A percentile compares a stretch with the other conserved stretches of the same genome.
These are phyloP conservation scores for Auanema sp. DNA, from an alignment of 2,888 invertebrate genomes.

Conservation along the genomic window DNA sequence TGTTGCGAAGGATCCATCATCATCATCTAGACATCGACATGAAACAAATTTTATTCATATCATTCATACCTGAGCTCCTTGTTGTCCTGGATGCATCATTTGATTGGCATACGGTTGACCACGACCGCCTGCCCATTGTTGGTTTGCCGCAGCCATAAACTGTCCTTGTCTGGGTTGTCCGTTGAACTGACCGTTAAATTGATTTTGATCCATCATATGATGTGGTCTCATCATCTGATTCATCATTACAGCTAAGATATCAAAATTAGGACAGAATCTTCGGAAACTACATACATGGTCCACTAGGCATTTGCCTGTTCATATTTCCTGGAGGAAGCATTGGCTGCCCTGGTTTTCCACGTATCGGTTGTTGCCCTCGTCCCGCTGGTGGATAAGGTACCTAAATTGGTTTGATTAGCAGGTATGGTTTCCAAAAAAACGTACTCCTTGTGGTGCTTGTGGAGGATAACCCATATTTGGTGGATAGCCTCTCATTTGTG, in stretches of 20 bases:
- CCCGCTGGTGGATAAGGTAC: constrained; percentile 18
- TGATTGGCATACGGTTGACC: constrained; percentile 23
- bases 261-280: too few relatives aligned
- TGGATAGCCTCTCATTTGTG: not conserved
- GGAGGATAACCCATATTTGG: not conserved
- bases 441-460: not conserved
- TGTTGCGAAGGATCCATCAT: constrained; percentile 20
- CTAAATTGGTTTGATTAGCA: not conserved
- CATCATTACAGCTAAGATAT: too few relatives aligned
- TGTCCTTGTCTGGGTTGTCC: too few relatives aligned
- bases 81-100: constrained; percentile 31
- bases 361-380: constrained; percentile 19
- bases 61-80: constrained; percentile 3
- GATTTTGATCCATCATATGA: constrained; percentile 4
- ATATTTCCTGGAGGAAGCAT: constrained; percentile 21
- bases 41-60: not conserved
- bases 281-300: too few relatives aligned
- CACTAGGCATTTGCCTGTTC: constrained; percentile 17
- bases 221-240: constrained; percentile 1
- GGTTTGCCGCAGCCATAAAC: too few relatives aligned
- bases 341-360: constrained; percentile 9
- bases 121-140: constrained; percentile 22
- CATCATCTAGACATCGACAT: constrained; percentile 33
- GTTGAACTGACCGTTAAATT: not conserved
- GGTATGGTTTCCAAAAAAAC: not conserved